Evolutionary conservation across 2,113 vertebrate genomes (phyloP).

Genomic region (Leuciscus idus): DNA sequence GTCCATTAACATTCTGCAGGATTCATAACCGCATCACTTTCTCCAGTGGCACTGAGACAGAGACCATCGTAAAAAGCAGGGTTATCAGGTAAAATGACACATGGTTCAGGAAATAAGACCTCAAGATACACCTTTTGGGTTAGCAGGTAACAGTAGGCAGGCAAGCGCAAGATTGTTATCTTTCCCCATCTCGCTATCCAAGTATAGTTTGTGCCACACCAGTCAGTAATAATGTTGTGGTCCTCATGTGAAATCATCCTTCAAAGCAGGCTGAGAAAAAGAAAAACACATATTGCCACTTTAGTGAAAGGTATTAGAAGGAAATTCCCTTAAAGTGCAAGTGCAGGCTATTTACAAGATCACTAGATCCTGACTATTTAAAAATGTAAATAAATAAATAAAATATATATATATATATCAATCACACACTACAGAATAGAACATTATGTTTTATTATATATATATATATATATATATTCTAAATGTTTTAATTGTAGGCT

Average conservation of each 20-base stretch:
- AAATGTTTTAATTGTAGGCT: not conserved
- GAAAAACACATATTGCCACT: not conserved
- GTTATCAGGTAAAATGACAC: constrained; percentile 39
- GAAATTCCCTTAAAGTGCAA: not conserved
- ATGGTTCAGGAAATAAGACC: constrained; percentile 21
- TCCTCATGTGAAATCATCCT: constrained; percentile 15
- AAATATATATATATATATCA: too few relatives aligned
- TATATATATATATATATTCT: not conserved
- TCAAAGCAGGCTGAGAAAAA: constrained; percentile 8
- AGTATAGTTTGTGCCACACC: constrained; percentile 13
- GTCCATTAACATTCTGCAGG: constrained; percentile 21
- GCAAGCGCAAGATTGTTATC: constrained; percentile 46
- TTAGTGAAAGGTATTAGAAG: not conserved
- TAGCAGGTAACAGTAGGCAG: constrained; percentile 47
- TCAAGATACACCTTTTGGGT: constrained; percentile 49
- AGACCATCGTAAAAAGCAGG: constrained; percentile 2
- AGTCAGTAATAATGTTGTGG: not conserved
- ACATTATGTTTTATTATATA: not conserved
- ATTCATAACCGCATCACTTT: not conserved
- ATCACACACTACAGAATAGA: not conserved
- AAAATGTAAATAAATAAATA: not conserved
- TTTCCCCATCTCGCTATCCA: constrained; percentile 40
- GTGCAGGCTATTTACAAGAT: not conserved
- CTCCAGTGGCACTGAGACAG: not conserved
- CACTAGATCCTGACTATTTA: not conserved